Evolutionary conservation across 2,888 invertebrate species (phyloP).

Genomic region (Macrophya annulata): DNA sequence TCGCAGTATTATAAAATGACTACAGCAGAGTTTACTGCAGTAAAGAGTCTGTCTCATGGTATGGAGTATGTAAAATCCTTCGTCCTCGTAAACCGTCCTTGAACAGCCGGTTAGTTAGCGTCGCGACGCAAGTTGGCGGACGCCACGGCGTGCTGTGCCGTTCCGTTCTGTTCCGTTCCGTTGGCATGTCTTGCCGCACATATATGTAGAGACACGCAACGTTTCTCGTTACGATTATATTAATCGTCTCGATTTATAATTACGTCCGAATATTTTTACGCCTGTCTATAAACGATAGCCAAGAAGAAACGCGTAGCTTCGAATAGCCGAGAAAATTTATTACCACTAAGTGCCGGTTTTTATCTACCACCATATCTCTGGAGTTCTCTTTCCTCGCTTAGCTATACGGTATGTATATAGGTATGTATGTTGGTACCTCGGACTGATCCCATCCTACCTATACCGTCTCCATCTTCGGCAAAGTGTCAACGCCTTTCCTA

Average conservation of each 20-base stretch:
- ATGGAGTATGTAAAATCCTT: slow-evolving; percentile 5
- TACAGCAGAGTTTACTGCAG: background rate
- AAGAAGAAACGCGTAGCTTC: slow-evolving; percentile 35
- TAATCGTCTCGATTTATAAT: slow-evolving; percentile 78
- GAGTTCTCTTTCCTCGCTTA: slow-evolving; percentile 44
- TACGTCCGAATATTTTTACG: slow-evolving; percentile 71
- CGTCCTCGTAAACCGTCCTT: slow-evolving; percentile 42
- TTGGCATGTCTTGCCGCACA: background rate
- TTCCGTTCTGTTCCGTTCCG: background rate
- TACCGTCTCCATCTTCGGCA: slow-evolving; percentile 40
- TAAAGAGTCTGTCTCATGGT: background rate
- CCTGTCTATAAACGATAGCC: slow-evolving; percentile 55
- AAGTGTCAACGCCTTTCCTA: slow-evolving; percentile 49
- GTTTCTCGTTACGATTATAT: slow-evolving; percentile 77
- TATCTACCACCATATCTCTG: slow-evolving; percentile 46
- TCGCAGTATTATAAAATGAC: background rate
- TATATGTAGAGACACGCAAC: slow-evolving; percentile 59
- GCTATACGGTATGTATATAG: slow-evolving; percentile 13
- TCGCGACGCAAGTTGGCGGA: background rate
- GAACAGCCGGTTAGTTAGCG: slow-evolving; percentile 48
- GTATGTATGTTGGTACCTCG: background rate
- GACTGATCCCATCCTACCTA: background rate
- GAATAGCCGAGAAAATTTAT: slow-evolving; percentile 58
- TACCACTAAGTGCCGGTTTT: slow-evolving; percentile 49
- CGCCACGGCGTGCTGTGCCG: background rate